Evolutionary conservation across 2,888 invertebrate species (phyloP).

Genomic region (Gari tellinella): DNA sequence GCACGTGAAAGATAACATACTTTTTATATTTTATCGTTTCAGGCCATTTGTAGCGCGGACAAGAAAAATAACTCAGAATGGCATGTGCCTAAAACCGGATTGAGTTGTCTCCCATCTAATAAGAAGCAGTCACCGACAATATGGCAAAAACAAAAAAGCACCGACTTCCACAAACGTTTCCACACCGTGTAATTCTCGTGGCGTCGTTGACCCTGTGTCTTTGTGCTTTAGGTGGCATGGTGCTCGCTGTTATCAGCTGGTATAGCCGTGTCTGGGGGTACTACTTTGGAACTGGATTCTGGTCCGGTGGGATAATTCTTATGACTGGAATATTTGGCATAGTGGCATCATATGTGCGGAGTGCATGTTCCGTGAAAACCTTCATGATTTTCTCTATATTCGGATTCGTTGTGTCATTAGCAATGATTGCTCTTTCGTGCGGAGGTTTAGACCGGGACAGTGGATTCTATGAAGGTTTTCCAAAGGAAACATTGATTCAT

Average conservation of each 20-base stretch:
- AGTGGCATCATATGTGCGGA: constrained; percentile 65
- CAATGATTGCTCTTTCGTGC: constrained; percentile 72
- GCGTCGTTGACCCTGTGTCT: constrained; percentile 73
- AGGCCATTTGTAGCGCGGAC: too few species aligned
- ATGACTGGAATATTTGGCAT: constrained; percentile 72
- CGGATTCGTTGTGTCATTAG: constrained; percentile 68
- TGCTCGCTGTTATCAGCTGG: constrained; percentile 74
- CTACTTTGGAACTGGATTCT: constrained; percentile 78
- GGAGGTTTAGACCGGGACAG: constrained; percentile 74
- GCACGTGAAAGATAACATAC: too few species aligned
- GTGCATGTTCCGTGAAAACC: constrained; percentile 66
- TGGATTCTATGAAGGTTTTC: constrained; percentile 67
- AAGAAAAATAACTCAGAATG: too few species aligned
- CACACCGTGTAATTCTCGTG: constrained; percentile 71
- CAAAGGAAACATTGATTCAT: constrained; percentile 54
- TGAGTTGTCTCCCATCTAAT: too few species aligned
- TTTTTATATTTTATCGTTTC: too few species aligned
- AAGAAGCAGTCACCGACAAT: neutral
- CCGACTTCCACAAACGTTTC: constrained; percentile 67
- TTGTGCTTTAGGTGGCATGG: constrained; percentile 73
- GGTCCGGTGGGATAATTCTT: constrained; percentile 74
- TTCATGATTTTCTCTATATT: constrained; percentile 69
- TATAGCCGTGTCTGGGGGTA: constrained; percentile 76
- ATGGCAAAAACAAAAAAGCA: constrained; percentile 15
- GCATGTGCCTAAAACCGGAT: too few species aligned